phyloP scores from a whole-genome alignment of 2,113 vertebrate species.

The Sakesphorus luctuosus region DNA sequence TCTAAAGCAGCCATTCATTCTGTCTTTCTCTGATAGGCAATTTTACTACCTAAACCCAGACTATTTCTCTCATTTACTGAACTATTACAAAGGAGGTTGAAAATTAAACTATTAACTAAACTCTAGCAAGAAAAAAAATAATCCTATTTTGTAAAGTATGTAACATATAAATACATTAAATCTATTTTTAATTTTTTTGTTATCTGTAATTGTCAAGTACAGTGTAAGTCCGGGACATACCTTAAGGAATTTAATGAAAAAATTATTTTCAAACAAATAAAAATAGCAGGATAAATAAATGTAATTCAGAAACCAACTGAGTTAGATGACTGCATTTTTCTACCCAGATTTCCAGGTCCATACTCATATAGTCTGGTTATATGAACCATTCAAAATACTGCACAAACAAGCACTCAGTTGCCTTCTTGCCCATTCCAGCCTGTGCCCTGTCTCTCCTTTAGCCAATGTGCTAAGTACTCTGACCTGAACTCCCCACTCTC shows the following conservation, averaged over 20 bases:
- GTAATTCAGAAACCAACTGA: neutral
- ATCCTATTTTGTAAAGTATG: neutral
- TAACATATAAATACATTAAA: neutral
- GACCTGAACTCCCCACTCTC: neutral
- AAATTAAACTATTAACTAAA: neutral
- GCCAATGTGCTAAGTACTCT: rapidly evolving
- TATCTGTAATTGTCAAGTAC: neutral
- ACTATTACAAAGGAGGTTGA: neutral
- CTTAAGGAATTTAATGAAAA: neutral
- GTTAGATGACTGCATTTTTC: neutral
- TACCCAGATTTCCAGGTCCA: neutral
- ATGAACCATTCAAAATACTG: neutral
- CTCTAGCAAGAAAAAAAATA: neutral
- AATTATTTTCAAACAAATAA: neutral
- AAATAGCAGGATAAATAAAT: neutral
- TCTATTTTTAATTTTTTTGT: neutral
- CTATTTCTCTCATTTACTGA: neutral
- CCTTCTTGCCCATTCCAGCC: neutral
- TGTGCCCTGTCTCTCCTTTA: neutral
- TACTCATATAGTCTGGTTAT: neutral
- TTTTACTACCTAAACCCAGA: neutral
- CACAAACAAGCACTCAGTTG: neutral
- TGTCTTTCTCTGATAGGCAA: neutral
- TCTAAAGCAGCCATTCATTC: neutral
- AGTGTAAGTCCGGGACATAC: neutral